Evolutionary conservation across 2,888 invertebrate genomes (phyloP).

Genomic region (Drosophila mercatorum): DNA sequence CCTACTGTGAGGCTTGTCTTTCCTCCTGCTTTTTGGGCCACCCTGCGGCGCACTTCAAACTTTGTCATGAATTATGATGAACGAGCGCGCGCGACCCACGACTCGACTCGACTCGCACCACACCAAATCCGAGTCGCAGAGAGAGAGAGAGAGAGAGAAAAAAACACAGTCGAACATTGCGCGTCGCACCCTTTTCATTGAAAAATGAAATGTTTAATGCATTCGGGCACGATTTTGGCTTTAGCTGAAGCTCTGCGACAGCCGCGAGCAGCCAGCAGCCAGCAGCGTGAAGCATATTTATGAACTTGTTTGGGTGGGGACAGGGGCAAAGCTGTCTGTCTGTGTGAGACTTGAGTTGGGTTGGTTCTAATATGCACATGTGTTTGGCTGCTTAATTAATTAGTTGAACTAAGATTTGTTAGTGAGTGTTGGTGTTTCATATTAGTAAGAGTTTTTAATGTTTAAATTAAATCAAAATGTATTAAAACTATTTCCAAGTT

Average conservation of each 20-base stretch:
- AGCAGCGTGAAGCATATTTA: slow-evolving; percentile 3
- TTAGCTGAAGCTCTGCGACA: background rate
- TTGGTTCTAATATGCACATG: background rate
- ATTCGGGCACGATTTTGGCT: slow-evolving; percentile 23
- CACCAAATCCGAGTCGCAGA: slow-evolving; percentile 6
- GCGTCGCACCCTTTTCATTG: slow-evolving; percentile 74
- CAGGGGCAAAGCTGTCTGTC: background rate
- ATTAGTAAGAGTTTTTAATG: too few species aligned
- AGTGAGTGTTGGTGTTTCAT: background rate
- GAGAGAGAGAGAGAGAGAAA: background rate
- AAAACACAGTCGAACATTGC: slow-evolving; percentile 28
- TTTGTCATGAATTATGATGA: slow-evolving; percentile 80
- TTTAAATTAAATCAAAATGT: too few species aligned
- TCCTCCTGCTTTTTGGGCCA: slow-evolving; percentile 24
- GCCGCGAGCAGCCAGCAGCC: background rate
- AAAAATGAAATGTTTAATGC: slow-evolving; percentile 46
- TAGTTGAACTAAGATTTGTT: background rate
- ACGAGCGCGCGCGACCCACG: slow-evolving; percentile 57
- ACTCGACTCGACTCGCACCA: background rate
- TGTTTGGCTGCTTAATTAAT: background rate
- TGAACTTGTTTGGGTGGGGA: background rate
- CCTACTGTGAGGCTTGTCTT: slow-evolving; percentile 37
- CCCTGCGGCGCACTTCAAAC: slow-evolving; percentile 73
- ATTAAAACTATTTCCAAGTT: too few species aligned
- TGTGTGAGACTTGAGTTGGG: background rate